Percentiles rank a stretch among this genome's conserved stretches.
phyloP scores from a whole-genome alignment of 1,140 invertebrate species.

The Cydia splendana region DNA sequence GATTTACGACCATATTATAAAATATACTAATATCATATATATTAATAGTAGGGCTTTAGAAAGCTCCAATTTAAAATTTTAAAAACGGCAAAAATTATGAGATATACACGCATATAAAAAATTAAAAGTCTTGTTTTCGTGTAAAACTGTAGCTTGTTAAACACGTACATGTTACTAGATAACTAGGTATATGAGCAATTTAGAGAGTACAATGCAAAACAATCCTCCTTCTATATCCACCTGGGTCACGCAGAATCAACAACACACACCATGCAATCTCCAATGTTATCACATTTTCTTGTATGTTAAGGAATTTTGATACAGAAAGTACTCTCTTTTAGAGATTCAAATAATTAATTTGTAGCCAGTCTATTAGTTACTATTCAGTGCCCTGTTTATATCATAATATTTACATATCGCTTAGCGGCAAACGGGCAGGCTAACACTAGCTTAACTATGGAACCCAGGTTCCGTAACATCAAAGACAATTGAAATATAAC shows the following conservation, averaged over 20 bases:
- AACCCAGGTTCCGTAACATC: constrained; percentile 5
- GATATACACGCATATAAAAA: no score
- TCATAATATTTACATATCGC: constrained; percentile 60
- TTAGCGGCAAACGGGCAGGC: constrained; percentile 57
- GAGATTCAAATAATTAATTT: constrained; percentile 66
- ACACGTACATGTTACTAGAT: no score
- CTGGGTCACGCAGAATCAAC: constrained; percentile 25
- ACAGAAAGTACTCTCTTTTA: constrained; percentile 56
- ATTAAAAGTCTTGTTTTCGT: no score
- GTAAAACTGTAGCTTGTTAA: no score
- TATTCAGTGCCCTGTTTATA: constrained; percentile 54
- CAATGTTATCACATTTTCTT: constrained; percentile 30
- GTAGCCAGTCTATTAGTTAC: constrained; percentile 70
- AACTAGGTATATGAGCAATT: neutral
- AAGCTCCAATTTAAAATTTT: neutral
- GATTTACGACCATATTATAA: no score
- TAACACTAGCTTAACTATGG: constrained; percentile 38
- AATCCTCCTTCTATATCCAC: constrained; percentile 11
- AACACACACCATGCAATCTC: constrained; percentile 27
- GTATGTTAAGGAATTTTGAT: constrained; percentile 30
- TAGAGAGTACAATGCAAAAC: neutral
- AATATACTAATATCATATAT: no score
- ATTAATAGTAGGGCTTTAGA: no score
- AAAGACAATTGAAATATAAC: neutral
- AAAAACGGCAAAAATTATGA: neutral